Conservation (phyloP, 2,797 vertebrate species). For the Podarcis lilfordi region DNA sequence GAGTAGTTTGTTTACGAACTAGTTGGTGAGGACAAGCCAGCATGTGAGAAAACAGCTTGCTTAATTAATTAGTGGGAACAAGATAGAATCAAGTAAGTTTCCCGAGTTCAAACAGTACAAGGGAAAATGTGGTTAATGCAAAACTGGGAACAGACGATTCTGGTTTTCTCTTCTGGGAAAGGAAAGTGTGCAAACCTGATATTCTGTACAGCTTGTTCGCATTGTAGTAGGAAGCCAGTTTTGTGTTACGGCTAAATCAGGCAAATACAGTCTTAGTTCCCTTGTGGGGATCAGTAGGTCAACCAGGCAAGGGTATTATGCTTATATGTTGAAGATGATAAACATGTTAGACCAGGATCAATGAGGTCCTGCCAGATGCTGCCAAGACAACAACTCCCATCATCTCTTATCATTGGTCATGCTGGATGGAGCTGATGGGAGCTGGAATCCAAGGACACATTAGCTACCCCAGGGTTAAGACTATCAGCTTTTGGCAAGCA, state of each 20-base stretch:
- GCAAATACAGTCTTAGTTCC: neutral
- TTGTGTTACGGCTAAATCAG: neutral
- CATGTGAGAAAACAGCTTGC: neutral
- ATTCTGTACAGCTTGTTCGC: neutral
- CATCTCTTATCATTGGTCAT: no score
- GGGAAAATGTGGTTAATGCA: neutral
- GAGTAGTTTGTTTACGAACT: neutral
- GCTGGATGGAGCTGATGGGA: no score
- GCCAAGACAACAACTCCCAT: no score
- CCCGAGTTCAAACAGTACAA: neutral
- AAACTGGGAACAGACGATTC: neutral
- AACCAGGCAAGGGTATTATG: accelerated
- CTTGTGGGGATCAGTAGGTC: accelerated
- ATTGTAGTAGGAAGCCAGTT: neutral
- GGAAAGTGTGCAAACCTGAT: neutral
- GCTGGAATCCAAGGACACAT: no score
- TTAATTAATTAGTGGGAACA: neutral
- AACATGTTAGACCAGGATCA: no score
- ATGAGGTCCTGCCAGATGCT: no score
- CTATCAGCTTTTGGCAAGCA: slow-evolving; percentile 22
- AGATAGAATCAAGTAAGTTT: no score
- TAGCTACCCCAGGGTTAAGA: no score
- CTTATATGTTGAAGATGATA: neutral
- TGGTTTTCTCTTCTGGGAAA: neutral
- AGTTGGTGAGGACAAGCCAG: neutral